Percentiles rank a stretch among this genome's conserved stretches.
These are phyloP conservation scores for Dryococelus australis DNA, from an alignment of 2,888 invertebrate species.

Conservation along the genomic window DNA sequence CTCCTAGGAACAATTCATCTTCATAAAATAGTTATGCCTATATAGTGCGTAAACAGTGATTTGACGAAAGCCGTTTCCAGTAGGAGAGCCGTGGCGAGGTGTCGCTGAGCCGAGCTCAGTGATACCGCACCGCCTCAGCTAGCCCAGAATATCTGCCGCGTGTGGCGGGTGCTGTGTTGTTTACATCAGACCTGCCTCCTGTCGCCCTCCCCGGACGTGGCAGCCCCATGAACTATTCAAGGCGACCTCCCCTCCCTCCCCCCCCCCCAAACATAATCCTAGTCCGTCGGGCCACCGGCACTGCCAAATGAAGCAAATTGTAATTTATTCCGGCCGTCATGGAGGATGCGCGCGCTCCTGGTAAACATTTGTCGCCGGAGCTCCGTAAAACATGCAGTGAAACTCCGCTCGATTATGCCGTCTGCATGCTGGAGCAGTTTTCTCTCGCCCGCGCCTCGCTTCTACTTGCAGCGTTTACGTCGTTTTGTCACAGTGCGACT, in stretches of 20 bases:
- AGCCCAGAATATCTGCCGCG: no score
- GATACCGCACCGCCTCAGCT: no score
- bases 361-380: not conserved
- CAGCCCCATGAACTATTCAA: not conserved
- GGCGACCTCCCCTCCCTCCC: not conserved
- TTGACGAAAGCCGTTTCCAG: no score
- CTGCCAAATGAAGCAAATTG: not conserved
- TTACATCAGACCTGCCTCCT: not conserved
- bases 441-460: not conserved
- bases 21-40: no score
- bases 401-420: not conserved
- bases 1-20: no score
- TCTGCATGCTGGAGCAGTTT: not conserved
- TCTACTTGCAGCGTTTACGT: not conserved
- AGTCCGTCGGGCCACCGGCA: no score
- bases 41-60: no score
- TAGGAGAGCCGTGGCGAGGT: no score
- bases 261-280: no score
- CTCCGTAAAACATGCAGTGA: not conserved
- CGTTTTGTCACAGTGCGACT: not conserved
- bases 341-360: not conserved
- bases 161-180: not conserved
- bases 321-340: not conserved
- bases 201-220: not conserved
- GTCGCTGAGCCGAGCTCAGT: no score